phyloP scores from a whole-genome alignment of 2,113 vertebrate species.

The Dascyllus trimaculatus region DNA sequence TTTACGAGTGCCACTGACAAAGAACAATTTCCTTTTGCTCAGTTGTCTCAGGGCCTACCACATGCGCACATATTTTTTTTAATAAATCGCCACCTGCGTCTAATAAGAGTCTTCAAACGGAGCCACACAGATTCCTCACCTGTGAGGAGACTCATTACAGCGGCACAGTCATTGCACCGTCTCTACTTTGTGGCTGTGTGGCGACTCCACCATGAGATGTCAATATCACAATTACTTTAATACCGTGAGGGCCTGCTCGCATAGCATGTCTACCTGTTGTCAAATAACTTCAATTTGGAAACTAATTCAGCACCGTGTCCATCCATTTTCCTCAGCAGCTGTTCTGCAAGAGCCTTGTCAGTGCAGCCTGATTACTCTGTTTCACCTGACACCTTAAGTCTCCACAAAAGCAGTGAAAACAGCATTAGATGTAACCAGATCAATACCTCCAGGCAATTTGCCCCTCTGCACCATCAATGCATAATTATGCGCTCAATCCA shows the following conservation, averaged over 20 bases:
- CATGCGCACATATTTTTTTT: slow-evolving; percentile 12
- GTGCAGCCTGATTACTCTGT: slow-evolving; percentile 63
- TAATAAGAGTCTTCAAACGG: slow-evolving; percentile 13
- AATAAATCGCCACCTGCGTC: slow-evolving; percentile 11
- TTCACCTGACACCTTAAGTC: slow-evolving; percentile 64
- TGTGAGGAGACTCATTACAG: slow-evolving; percentile 38
- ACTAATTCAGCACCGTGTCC: slow-evolving; percentile 32
- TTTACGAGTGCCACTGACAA: slow-evolving; percentile 23
- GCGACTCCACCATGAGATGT: slow-evolving; percentile 16
- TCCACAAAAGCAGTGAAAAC: slow-evolving; percentile 38
- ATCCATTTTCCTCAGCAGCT: slow-evolving; percentile 51
- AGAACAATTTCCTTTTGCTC: slow-evolving; percentile 15
- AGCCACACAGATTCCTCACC: slow-evolving; percentile 22
- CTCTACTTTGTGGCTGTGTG: slow-evolving; percentile 17
- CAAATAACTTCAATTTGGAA: slow-evolving; percentile 58
- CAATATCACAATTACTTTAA: slow-evolving; percentile 48
- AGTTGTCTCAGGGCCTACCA: slow-evolving; percentile 23
- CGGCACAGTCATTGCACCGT: not conserved
- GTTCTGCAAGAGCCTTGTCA: slow-evolving; percentile 52
- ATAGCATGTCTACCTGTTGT: slow-evolving; percentile 24
- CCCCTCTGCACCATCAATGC: slow-evolving; percentile 38
- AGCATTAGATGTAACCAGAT: slow-evolving; percentile 69
- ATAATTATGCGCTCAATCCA: slow-evolving; percentile 65
- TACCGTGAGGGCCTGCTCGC: slow-evolving; percentile 24
- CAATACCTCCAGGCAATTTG: slow-evolving; percentile 64